Base-by-base conservation (phyloP, 2,888 invertebrate genomes). In the Clanis bilineata region DNA sequence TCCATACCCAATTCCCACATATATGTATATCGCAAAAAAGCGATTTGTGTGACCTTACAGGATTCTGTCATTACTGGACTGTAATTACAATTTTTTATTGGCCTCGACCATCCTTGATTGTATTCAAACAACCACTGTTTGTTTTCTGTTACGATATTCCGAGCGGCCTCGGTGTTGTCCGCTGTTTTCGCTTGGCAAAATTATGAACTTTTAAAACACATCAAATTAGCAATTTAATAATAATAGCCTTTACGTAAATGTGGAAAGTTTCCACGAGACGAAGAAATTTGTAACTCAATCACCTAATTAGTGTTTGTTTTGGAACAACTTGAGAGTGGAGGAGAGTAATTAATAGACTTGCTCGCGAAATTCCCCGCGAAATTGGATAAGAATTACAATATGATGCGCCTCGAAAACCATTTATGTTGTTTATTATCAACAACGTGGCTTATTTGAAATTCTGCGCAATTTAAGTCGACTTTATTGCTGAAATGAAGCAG, bases 211-310 rank as follows among this genome's bases (percentile, higher is more conserved):
- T 59, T 57, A 67, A 67, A 72, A 70, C 65, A 70, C 67, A 72
- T 69, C 68, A 64, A 74, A 73, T 72, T 71, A 72, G 64, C 67
- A 67, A 66, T 65, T 66, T 64, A 66, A 67, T 71, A 69, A 78
- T 75, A 79, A 81, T 74, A 80, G 76, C 71, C 70, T 76, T 75
- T 68, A 71, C 72, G 71, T 73, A 76, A 77, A 72, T 70, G 70
- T 68, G 67, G 65, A 65, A 73, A 73, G 64, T 76, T 77, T 73
- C 61, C 68, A 68, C 67, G 67, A 77, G 70, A 69, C 63, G 65
- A 79, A 76, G 77, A 74, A 86, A 81, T 83, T 86, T 82, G 83
- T 85, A 88, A 87, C 85, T 84, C 81, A 83, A 87, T 86, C 81
- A 79, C 73, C 80, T 84, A 85, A 88, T 88, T 85, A 84, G 79